A percentile compares a stretch with the other conserved stretches of the same genome.
These are phyloP conservation scores for Xiphophorus hellerii DNA, from an alignment of 2,113 vertebrate genomes.

Conservation along the genomic window DNA sequence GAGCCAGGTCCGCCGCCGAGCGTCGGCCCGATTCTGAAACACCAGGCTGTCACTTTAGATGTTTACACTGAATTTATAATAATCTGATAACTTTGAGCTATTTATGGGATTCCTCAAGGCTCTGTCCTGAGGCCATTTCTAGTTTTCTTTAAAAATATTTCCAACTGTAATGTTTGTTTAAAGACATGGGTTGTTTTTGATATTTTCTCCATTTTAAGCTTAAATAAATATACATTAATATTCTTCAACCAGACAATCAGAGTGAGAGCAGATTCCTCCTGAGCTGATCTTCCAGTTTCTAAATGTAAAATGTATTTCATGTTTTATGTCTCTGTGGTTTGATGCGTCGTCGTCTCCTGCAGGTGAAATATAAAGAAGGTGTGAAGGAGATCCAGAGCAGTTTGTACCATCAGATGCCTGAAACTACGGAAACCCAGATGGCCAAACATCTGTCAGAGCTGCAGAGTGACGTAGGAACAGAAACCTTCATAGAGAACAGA, in stretches of 20 bases:
- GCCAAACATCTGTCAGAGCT: conserved; percentile 63
- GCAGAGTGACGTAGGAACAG: conserved; percentile 43
- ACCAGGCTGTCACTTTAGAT: too few species aligned
- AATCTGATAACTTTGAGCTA: not conserved
- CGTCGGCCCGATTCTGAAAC: too few species aligned
- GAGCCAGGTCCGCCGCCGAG: conserved; percentile 45
- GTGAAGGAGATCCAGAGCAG: conserved; percentile 59
- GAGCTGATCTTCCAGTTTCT: too few species aligned
- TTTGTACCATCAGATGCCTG: conserved; percentile 71
- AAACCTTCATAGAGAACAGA: not conserved
- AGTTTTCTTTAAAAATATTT: too few species aligned
- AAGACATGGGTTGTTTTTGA: not conserved
- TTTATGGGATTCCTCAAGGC: not conserved
- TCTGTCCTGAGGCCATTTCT: not conserved
- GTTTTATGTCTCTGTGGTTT: too few species aligned
- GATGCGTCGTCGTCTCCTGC: not conserved
- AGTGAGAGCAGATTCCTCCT: not conserved
- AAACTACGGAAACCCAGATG: conserved; percentile 69
- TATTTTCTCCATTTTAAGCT: not conserved
- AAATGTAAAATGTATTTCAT: too few species aligned
- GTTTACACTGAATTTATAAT: too few species aligned
- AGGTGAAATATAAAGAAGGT: conserved; percentile 64
- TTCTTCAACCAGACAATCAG: too few species aligned
- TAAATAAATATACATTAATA: not conserved
- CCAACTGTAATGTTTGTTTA: not conserved